Base-by-base conservation (phyloP, 2,797 vertebrate genomes). In the Lepus oiostolus region DNA sequence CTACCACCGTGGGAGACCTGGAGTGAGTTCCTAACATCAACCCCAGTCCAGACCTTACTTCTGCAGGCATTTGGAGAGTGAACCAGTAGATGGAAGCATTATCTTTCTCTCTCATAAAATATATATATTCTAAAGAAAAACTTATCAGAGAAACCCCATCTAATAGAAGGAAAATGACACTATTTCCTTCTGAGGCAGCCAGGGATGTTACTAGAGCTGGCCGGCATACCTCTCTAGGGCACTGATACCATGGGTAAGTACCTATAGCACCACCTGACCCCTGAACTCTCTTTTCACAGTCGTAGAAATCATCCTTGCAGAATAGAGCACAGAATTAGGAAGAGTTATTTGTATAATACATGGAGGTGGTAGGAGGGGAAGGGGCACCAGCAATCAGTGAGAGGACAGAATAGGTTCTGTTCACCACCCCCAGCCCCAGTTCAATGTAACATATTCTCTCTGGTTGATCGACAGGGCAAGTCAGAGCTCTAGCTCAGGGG, bases 371-470 rank as follows among this genome's bases (percentile, higher is more conserved):
- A 1, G 8, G 70, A 75, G 54, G 6, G 32, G 11, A 24, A 0
- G 5, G 17, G 42, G 4, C 2, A 1, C 6, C 54, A 3, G 4
- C 5, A 3, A 2, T 12, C 83, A 19, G n/a, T 67, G 24, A 35
- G 7, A n/a, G 32, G 2, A 74, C 2, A 38, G 0, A 30, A 0
- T 2, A 26, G 26, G 60, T 9, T 4, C n/a, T 17, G 26, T 42
- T 42, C 7, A 42, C 42, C 2, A 16, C 13, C 63, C 4, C 35
- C 42, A 1, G 2, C 4, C 3, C 17, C 8, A 17, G 19, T 24
- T 60, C 28, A 17, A 0, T 38, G 3, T 0, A 13, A 2, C 62
- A 2, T 4, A 26, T 19, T 60, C 4, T 52, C 14, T 8, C 10
- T 2, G 8, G 10, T 2, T 68, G 32, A 42, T 3, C 8, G 1